Base-by-base conservation (phyloP, 2,888 invertebrate species). In the Pyrocoelia pectoralis region DNA sequence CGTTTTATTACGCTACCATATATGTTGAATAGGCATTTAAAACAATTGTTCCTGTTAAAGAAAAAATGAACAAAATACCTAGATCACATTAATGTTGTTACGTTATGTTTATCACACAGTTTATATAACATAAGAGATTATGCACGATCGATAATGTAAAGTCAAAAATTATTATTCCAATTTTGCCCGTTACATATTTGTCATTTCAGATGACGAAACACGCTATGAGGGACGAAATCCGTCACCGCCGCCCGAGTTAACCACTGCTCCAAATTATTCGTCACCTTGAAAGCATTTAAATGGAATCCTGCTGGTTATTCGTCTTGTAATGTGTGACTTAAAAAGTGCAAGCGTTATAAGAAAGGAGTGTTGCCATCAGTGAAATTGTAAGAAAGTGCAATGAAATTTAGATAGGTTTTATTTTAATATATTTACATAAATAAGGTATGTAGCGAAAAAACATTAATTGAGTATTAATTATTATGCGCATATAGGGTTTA, bases 211-310 rank as follows among this genome's bases (percentile, higher is more conserved):
- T 75, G 81, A 82, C 69, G 80, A 81, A 68, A 77, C 75, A 40
- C 76, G 80, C 18, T 82, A 81, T 61, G 81, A 81, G 72, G 81
- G 81, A 49, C 75, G 82, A 61, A 82, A 82, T 70, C 82, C 82
- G 46, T 81, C 81, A 15, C 82, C 82, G 9, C 82, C 82, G 5
- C 82, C 82, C 9, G 73, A 79, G 63, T 69, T 79, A 65, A 76
- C 72, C 52, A 66, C 55, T 46, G 62, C 50, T 24, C 17, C 61
- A 6, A 48, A 53, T 33, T 66, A 62, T 24, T 61, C 56, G 13
- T 57, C 61, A 33, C 69, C 67, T 41, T 70, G 65, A 68, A 33
- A 33, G 54, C 18, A 13, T 33, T 38, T 14, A 33, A 46, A 28
- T 52, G 40, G n/a, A 24, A 24, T 6, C 4, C 24, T 3, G 6